These are phyloP conservation scores for Sebastes vulpes DNA, from an alignment of 2,797 vertebrate genomes.

Conservation along the genomic window DNA sequence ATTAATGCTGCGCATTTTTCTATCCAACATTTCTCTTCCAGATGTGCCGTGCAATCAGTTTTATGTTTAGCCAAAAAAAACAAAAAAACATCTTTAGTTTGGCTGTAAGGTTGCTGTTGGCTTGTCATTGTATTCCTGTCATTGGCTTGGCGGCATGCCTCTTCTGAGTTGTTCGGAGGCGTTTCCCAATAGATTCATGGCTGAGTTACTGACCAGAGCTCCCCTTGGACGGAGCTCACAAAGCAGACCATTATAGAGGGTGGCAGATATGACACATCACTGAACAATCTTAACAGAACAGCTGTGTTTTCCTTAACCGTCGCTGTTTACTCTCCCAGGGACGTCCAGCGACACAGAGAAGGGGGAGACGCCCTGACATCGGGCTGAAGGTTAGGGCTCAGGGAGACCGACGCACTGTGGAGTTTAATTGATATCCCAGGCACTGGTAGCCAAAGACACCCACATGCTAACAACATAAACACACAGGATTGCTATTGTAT, in stretches of 20 bases:
- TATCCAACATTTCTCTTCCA: constrained; percentile 24
- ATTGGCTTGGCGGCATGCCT: constrained; percentile 53
- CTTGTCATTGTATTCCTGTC: constrained; percentile 63
- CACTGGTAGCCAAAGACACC: constrained; percentile 94
- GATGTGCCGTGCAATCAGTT: constrained; percentile 46
- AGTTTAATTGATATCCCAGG: constrained; percentile 99
- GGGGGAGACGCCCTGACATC: constrained; percentile 76
- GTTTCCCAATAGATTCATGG: constrained; percentile 79
- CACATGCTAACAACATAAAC: constrained; percentile 94
- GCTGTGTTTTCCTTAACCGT: constrained; percentile 96
- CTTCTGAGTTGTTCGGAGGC: constrained; percentile 58
- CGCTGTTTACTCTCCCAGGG: constrained; percentile 93
- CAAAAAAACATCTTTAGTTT: constrained; percentile 35
- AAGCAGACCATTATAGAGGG: constrained; percentile 80
- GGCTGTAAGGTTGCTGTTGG: constrained; percentile 61
- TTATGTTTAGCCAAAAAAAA: constrained; percentile 21
- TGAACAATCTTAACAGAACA: constrained; percentile 90
- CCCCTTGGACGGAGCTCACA: constrained; percentile 75
- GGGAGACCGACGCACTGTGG: constrained; percentile 79
- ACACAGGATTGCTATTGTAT: constrained; percentile 95
- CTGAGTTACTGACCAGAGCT: constrained; percentile 71
- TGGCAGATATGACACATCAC: constrained; percentile 91
- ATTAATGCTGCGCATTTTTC: constrained; percentile 8
- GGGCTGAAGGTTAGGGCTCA: constrained; percentile 66
- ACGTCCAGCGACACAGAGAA: constrained; percentile 90